Base-by-base conservation (phyloP, 1,140 invertebrate species). In the Drosophila nigrodunni region DNA sequence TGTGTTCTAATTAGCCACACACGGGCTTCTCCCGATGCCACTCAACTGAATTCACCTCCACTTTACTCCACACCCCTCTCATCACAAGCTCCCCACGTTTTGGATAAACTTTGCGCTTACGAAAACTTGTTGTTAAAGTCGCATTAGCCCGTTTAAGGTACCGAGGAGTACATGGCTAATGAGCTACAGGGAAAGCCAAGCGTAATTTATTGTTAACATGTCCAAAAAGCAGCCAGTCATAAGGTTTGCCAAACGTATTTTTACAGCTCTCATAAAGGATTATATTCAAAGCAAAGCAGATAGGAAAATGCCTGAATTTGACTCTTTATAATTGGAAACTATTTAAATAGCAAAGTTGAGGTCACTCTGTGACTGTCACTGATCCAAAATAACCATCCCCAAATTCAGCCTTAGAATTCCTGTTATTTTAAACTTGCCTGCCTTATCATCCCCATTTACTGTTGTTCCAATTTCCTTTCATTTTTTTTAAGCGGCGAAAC, bases 1-100 rank as follows among this genome's bases (percentile, higher is more conserved):
- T 88, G 80, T 89, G 80, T 89, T 78, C 85, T 83, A 88, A 88
- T 88, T 88, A 88, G 80, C 80, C 77, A 88, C 74, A 83, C 83
- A 80, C 77, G 80, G 62, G 67, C 62, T 71, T 54, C 72, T 75
- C 60, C 47, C 47, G 37, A 43, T 61, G 61, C 59, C 46, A 43
- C 43, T 50, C 39, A 39, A 11, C 52, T 35, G 15, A 35, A n/a
- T 3, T 39, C 44, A 39, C 3, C 52, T 13, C 7, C 13, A 7
- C 13, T 18, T 49, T 37, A n/a, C 4, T 58, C 67, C 39, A 52
- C 44, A 34, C 18, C 55, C 41, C 13, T 13, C 3, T 15, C 18
- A 2, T 8, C 7, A 10, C 15, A 18, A 2, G 2, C 18, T 21
- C 8, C 46, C 11, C 11, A 21, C 49, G 39, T 30, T 18, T 41